Evolutionary conservation across 2,888 invertebrate genomes (phyloP), one percentile per base, ranked within the genome.

Genomic region (Hypselothyrea guttata): DNA sequence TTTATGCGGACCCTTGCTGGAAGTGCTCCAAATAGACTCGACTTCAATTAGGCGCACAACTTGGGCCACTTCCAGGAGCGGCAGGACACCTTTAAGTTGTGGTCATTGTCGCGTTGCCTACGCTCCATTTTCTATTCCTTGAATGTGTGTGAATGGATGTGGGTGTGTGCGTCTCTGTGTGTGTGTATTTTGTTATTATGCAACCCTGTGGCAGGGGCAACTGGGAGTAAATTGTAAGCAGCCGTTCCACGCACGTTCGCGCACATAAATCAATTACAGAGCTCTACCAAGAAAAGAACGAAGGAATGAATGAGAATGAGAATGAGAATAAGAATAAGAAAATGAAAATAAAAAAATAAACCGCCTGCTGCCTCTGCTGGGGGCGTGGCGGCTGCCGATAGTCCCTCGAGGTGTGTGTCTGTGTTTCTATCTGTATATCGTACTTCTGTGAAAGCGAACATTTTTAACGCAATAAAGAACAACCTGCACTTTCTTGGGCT

Each of bases 241-340:
- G 81, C 63, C 63, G 77, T 54, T 79, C 73, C 65, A 82, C 75
- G 78, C 77, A 82, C 77, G 82, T 75, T 67, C 66, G 74, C 73
- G 66, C 66, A 73, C 78, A 79, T 79, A 79, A 79, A 79, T 79
- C 78, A 79, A 79, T 82, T 82, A 79, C 79, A 79, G 71, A 58
- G 75, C 75, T 68, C 58, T 46, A 47, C 27, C 35, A 22, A 49
- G 38, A 62, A 13, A 13, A 41, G 22, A 22, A 22, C 2, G 22
- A 22, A 22, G 2, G 22, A 22, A 22, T 22, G 22, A 5, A 22
- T n/a, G n/a, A n/a, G n/a, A n/a, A n/a, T n/a, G n/a, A n/a, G n/a
- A n/a, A n/a, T n/a, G n/a, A n/a, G n/a, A n/a, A n/a, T n/a, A n/a
- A n/a, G 8, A 11, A 3, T 22, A 34, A 37, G 15, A 4, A n/a